A percentile compares a stretch with the other conserved stretches of the same genome.
phyloP scores from a whole-genome alignment of 2,888 invertebrate species.

The Blastobasis adustella region DNA sequence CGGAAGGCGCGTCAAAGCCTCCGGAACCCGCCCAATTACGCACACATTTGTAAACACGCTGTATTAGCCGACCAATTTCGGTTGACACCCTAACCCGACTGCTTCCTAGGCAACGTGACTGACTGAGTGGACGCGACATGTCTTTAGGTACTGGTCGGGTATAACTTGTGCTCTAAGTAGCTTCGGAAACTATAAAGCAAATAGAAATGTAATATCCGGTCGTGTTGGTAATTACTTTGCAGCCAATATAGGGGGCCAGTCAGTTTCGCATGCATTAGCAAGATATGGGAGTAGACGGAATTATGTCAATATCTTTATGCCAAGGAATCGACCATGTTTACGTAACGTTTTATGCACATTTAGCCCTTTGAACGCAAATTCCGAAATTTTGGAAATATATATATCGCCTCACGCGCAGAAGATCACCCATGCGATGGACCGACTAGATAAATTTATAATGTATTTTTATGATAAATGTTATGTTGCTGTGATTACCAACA shows the following conservation, averaged over 20 bases:
- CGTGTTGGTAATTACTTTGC: not conserved
- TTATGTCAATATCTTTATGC: no score
- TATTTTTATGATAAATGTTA: no score
- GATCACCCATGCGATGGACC: no score
- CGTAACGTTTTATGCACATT: no score
- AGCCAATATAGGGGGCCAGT: not conserved
- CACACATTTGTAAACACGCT: slow-evolving; percentile 16
- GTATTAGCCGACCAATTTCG: not conserved
- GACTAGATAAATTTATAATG: no score
- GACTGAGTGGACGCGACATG: not conserved
- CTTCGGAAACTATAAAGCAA: not conserved
- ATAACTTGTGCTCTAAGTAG: not conserved
- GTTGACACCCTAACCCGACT: not conserved
- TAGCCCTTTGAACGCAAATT: no score
- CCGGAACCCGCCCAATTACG: not conserved
- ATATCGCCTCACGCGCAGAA: no score
- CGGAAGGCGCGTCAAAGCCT: not conserved
- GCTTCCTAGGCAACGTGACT: not conserved
- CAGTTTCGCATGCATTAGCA: no score
- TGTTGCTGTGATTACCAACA: no score
- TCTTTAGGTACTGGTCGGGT: not conserved
- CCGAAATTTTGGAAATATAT: no score
- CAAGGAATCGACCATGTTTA: no score
- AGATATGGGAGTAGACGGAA: no score
- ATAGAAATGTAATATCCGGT: not conserved